Base-by-base conservation (phyloP, 2,797 vertebrate genomes). In the Darevskia mixta region DNA sequence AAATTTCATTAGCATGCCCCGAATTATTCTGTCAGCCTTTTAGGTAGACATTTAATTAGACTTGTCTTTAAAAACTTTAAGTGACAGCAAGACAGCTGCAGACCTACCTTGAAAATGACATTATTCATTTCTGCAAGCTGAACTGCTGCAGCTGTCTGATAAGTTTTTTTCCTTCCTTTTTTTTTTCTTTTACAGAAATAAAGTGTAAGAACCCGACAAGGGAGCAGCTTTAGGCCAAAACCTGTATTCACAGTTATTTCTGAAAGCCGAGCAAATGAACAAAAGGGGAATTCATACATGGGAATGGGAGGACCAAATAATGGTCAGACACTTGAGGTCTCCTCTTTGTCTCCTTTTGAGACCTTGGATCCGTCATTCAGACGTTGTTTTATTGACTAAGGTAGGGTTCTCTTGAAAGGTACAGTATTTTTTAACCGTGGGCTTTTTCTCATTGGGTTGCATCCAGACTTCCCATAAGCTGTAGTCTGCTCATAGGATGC, bases 151-250 rank as follows among this genome's bases (percentile, higher is more conserved):
- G 69, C 69, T 91, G 27, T 93, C 83, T 95, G 87, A 93, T 93
- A 92, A 76, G 43, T 89, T 92, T 84, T 80, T 5, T 69, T 94
- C 69, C 94, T 92, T 94, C 92, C 92, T 95, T 92, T 85, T 4
- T 73, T 94, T 91, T 92, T 92, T 95, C 91, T 92, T 95, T 92
- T 85, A 92, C 94, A 90, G 4, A 94, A 94, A 90, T 87, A 86
- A 35, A 49, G 93, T 91, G 27, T 92, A 95, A 92, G 32, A 88
- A 90, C 41, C 85, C 72, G 49, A 93, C 38, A 90, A 88, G 49
- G 66, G 64, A 91, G 93, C 87, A 86, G 38, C 25, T 92, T 86
- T 94, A 71, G 66, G 87, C 83, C 45, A 69, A 88, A 82, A 64
- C 0, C 5, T 76, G 41, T 7, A 92, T 88, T 88, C 86, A 87